Evolutionary conservation across 2,113 vertebrate genomes (phyloP).

Genomic region (Gopherus evgoodei): DNA sequence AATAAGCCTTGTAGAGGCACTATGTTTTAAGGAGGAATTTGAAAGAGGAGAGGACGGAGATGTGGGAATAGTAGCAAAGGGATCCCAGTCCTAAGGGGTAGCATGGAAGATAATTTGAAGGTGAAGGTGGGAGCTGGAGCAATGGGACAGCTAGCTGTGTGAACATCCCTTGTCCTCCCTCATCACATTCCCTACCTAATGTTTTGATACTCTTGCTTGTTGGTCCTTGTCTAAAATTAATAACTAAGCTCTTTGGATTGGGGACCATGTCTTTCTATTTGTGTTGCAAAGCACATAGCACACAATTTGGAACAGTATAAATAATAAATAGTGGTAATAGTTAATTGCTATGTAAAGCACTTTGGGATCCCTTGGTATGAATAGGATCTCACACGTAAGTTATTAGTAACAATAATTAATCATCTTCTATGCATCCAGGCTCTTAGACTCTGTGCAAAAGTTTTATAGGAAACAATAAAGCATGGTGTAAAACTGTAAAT

Average conservation of each 20-base stretch:
- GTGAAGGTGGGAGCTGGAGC: background rate
- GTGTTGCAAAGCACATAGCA: no score
- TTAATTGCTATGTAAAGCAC: background rate
- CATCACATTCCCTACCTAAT: background rate
- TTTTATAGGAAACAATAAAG: background rate
- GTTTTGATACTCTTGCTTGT: background rate
- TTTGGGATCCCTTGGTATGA: background rate
- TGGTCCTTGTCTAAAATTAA: background rate
- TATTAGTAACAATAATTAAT: background rate
- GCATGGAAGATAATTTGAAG: background rate
- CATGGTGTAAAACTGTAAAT: background rate
- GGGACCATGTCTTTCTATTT: background rate
- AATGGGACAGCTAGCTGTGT: background rate
- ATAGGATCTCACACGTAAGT: background rate
- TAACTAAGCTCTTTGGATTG: background rate
- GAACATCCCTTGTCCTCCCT: background rate
- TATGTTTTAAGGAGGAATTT: constrained; percentile 1
- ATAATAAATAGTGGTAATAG: background rate
- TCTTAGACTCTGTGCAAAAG: background rate
- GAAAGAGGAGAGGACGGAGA: background rate
- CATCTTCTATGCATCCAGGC: background rate
- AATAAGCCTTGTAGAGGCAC: background rate
- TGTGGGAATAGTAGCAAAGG: background rate
- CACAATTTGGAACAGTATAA: background rate
- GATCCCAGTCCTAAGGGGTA: background rate